phyloP scores from a whole-genome alignment of 2,113 vertebrate genomes.

The Pelecanus crispus region DNA sequence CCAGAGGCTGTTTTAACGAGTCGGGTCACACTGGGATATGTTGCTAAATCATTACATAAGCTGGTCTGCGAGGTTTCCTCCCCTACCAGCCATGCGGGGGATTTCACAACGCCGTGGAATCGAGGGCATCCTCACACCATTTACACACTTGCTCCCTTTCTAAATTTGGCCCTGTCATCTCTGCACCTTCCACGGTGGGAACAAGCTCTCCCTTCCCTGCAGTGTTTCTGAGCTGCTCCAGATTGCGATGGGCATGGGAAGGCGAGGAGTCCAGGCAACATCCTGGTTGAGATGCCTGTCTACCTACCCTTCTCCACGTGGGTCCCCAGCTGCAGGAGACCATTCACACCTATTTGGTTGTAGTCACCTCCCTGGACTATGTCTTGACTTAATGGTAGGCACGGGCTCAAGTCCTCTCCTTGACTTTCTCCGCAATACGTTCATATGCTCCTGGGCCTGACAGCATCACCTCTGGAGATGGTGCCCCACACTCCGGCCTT shows the following conservation, averaged over 20 bases:
- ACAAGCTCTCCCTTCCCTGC: not conserved
- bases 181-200: not conserved
- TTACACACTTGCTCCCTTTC: rapidly evolving
- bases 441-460: not conserved
- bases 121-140: not conserved
- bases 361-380: not conserved
- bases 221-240: not conserved
- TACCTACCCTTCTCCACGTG: not conserved
- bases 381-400: not conserved
- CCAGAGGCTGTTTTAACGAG: not conserved
- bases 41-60: not conserved
- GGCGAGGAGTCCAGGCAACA: not conserved
- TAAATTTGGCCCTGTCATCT: not conserved
- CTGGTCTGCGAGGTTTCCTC: not conserved
- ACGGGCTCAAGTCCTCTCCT: not conserved
- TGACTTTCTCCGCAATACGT: not conserved
- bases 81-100: not conserved
- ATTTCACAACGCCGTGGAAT: not conserved
- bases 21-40: not conserved
- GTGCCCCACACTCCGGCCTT: not conserved
- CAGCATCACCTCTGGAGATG: not conserved
- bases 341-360: not conserved
- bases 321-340: not conserved
- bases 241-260: rapidly evolving
- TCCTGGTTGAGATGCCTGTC: not conserved